Base-by-base conservation (phyloP, 2,113 vertebrate species). In the Lipophrys pholis region DNA sequence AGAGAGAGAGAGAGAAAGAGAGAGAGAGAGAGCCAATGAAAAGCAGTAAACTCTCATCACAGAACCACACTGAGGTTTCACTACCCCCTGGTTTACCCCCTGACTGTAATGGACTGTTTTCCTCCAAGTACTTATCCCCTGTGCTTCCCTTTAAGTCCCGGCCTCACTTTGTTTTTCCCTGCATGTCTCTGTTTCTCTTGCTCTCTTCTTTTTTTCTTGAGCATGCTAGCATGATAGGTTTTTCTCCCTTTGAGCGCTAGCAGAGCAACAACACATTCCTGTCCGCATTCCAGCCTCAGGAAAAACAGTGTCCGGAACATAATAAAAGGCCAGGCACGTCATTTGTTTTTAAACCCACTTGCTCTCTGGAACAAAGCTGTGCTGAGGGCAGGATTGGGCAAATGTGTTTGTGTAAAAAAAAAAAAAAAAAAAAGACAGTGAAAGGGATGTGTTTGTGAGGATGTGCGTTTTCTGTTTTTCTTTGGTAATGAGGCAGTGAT, bases 231-330 rank as follows among this genome's bases (percentile, higher is more conserved):
- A 60, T 50, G 71, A 73, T 84, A 75, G 77, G 62, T 88, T 85
- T 90, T 86, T 89, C 88, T 87, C 87, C 73, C 87, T 88, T 73
- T 78, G 85, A 91, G 89, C 70, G 8, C 82, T 69, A 70, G 74
- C 86, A 90, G 91, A 85, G 85, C 87, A 91, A 92, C 87, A 92
- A 92, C 91, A 92, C 91, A 91, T 92, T 92, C 91, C 91, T 92
- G 85, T 84, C 82, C 82, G 38, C 91, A 92, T 92, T 91, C 91
- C 91, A 88, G 89, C 87, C 89, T 81, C 80, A 80, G 90, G 89
- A 89, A 91, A 92, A 92, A 91, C 90, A 88, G 83, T 88, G 91
- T 90, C 89, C 91, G 78, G 90, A 92, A 91, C 91, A 91, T 87
- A 92, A 90, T 91, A 92, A 91, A 91, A 88, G 86, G 78, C 87